phyloP scores from a whole-genome alignment of 2,113 vertebrate species.

The Xyrauchen texanus region DNA sequence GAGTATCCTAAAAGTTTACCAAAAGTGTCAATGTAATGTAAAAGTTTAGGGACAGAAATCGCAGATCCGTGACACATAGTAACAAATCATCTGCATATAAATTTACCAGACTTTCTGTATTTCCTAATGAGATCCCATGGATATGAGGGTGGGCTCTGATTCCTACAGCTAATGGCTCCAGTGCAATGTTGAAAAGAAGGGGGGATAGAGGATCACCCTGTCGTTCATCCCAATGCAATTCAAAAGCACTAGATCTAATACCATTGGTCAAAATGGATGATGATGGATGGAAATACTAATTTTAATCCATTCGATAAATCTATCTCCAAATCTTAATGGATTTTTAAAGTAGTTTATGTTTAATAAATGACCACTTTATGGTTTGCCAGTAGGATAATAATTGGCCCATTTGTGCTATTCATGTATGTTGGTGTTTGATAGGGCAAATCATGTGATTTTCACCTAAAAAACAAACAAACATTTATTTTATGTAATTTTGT shows the following conservation, averaged over 20 bases:
- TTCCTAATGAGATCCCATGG: neutral
- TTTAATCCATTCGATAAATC: constrained; percentile 2
- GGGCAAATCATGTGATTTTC: too few species aligned
- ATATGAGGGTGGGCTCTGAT: neutral
- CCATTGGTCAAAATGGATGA: constrained; percentile 10
- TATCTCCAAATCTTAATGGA: neutral
- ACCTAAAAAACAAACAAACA: too few species aligned
- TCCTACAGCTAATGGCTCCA: neutral
- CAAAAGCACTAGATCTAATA: constrained; percentile 1
- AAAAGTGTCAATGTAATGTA: neutral
- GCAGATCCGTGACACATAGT: neutral
- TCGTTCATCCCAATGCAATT: neutral
- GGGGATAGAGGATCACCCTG: neutral
- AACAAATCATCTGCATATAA: too few species aligned
- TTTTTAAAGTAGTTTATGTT: neutral
- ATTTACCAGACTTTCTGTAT: neutral
- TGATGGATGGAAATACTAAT: neutral
- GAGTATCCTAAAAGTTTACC: neutral
- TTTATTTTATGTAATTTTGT: too few species aligned
- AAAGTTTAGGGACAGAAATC: neutral
- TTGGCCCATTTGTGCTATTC: too few species aligned
- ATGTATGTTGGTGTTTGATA: too few species aligned
- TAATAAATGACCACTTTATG: too few species aligned
- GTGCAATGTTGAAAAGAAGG: constrained; percentile 17
- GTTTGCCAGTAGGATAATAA: too few species aligned